phyloP scores from a whole-genome alignment of 2,888 invertebrate species.

The Invenusta paracnida region DNA sequence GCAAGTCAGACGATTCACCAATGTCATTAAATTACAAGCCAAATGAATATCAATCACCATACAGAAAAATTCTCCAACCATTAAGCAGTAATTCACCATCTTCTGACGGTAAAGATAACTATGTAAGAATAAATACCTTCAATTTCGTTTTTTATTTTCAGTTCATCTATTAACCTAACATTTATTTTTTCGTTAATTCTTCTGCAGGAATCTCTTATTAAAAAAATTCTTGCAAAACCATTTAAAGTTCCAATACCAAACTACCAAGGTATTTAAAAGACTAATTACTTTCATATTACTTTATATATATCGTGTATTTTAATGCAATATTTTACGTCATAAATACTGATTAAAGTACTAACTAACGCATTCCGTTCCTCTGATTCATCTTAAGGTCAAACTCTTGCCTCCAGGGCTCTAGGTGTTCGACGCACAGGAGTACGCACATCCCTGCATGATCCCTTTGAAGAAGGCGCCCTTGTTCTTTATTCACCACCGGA shows the following conservation, averaged over 20 bases:
- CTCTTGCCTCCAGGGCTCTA: conserved; percentile 71
- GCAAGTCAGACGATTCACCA: background rate
- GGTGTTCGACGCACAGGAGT: conserved; percentile 70
- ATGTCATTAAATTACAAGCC: background rate
- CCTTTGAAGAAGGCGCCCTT: conserved; percentile 81
- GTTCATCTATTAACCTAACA: too few relatives aligned
- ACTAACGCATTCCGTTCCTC: too few relatives aligned
- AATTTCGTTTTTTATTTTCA: too few relatives aligned
- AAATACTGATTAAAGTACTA: too few relatives aligned
- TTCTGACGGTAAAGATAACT: background rate
- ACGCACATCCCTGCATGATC: conserved; percentile 77
- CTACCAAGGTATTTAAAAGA: conserved; percentile 67
- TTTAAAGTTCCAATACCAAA: conserved; percentile 88
- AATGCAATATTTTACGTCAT: too few relatives aligned
- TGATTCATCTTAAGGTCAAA: conserved; percentile 50
- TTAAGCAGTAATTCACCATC: background rate
- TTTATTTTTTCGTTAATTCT: conserved; percentile 24
- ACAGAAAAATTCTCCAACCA: background rate
- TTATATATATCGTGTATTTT: too few relatives aligned
- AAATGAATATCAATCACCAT: background rate
- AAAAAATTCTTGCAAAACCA: conserved; percentile 73
- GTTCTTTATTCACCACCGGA: conserved; percentile 79
- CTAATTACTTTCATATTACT: too few relatives aligned
- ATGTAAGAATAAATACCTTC: background rate
- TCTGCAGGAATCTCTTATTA: conserved; percentile 73